Evolutionary conservation across 2,888 invertebrate genomes (phyloP), one percentile per base, ranked within the genome.

Genomic region (Apamea sordens): DNA sequence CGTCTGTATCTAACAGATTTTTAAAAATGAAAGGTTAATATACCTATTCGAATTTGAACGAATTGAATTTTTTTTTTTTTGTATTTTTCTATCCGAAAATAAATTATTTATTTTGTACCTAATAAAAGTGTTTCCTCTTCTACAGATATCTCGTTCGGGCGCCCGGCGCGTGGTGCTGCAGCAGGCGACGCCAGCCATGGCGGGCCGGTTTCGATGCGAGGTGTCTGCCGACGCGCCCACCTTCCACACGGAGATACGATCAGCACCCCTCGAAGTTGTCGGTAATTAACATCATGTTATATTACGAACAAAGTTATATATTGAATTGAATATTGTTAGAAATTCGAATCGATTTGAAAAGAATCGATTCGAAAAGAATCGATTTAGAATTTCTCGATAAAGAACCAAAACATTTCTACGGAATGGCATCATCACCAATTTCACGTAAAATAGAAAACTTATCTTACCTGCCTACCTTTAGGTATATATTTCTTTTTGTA

Each of bases 221-320:
- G 98, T 98, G 24, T 98, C 98, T 0, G 97, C 98, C 0, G 98
- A 98, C 91, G 97, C 97, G 5, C 98, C 98, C 41, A 97, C 97
- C 87, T 98, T 98, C 94, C 98, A 98, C 93, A 98, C 98, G 0
- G 96, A 97, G 89, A 96, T 97, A 90, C 97, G 97, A 69, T 97
- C 97, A 56, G 97, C 98, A 70, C 97, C 97, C 86, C 97, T 98
- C 96, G 98, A 98, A 94, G 98, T 98, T 86, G 97, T 98, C 86
- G 98, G 98, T 98, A 94, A 98, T 98, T 97, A 94, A 56, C 41
- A 56, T 28, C 21, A 50, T 47, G 18, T 65, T 36, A 70, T 68
- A 50, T 77, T 67, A 79, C 18, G 24, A 77, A 13, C 1, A 74
- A 74, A 47, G 2, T 47, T 32, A 73, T 24, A 75, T 32, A 59